Base-by-base conservation (phyloP, 2,888 invertebrate species). In the Allophyes oxyacanthae region DNA sequence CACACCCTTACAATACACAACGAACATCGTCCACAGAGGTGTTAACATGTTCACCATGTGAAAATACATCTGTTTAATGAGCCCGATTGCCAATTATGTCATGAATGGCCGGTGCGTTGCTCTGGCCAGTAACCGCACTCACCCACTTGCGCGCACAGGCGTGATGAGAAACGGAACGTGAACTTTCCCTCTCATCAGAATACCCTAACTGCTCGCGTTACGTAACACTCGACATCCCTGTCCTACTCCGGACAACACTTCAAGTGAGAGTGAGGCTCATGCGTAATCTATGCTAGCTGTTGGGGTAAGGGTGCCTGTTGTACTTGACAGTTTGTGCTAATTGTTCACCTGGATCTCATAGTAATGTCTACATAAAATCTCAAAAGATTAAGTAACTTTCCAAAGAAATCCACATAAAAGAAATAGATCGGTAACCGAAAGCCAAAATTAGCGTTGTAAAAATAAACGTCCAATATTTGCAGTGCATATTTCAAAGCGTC, bases 181-280 rank as follows among this genome's bases (percentile, higher is more conserved):
- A 86, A 92, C 93, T 94, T 94, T 94, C 93, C 93, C 93, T 94
- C 93, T 94, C 91, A 81, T 87, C 86, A 88, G 82, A 83, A 85
- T 84, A 81, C 86, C 90, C 90, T 83, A 88, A 86, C 86, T 80
- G 77, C 71, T 86, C 83, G 78, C 79, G 80, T 84, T 85, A 82
- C 83, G 79, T 68, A 74, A 69, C 78, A 79, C 78, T 76, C 72
- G 61, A 75, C 79, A 80, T 80, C 81, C 81, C 78, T 82, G 79
- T 82, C 82, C 70, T 79, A 75, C 60, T 75, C 63, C 72, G 73
- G 71, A 63, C 56, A 60, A 53, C 70, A 63, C 64, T 75, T 62
- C 63, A 72, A 71, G 72, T 64, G 60, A 70, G 80, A 76, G 68
- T 48, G 68, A 69, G 67, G 46, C 53, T 64, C 54, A 48, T 59